Conservation (phyloP, 2,113 vertebrate species). For the Oxyruncus cristatus region DNA sequence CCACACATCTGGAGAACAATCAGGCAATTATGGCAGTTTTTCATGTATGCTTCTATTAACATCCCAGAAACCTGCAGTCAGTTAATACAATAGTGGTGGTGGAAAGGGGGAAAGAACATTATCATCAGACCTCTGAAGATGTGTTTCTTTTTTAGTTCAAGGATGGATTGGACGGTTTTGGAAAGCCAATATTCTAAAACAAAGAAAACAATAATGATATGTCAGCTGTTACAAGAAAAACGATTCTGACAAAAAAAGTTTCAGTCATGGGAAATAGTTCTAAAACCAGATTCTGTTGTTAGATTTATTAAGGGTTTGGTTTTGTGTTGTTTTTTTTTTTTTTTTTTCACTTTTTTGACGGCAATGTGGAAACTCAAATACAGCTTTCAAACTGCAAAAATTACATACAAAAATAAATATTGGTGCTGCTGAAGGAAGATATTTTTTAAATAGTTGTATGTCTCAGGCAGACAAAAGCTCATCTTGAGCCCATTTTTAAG, state of each 20-base stretch:
- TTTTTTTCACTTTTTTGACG: neutral
- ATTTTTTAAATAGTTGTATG: neutral
- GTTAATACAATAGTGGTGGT: neutral
- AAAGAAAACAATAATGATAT: slow-evolving; percentile 32
- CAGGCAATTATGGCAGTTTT: neutral
- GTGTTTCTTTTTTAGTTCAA: neutral
- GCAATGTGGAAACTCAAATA: neutral
- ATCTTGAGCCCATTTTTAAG: slow-evolving; percentile 12
- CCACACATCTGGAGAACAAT: neutral
- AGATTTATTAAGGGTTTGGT: neutral
- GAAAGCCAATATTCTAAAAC: slow-evolving; percentile 2
- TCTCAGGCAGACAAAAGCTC: slow-evolving; percentile 35
- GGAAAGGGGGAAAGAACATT: neutral
- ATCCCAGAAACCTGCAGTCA: neutral
- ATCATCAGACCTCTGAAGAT: neutral
- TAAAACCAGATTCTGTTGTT: slow-evolving; percentile 38
- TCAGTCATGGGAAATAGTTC: slow-evolving; percentile 31
- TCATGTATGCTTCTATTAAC: neutral
- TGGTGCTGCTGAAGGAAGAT: slow-evolving; percentile 3
- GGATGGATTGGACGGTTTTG: neutral
- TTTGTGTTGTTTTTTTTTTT: too few relatives aligned
- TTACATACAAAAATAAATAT: slow-evolving; percentile 51
- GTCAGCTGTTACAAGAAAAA: slow-evolving; percentile 39
- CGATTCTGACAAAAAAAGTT: neutral
- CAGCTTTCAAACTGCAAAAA: slow-evolving; percentile 41